These are phyloP conservation scores for Limnephilus rhombicus DNA, from an alignment of 2,888 invertebrate species.

Conservation along the genomic window DNA sequence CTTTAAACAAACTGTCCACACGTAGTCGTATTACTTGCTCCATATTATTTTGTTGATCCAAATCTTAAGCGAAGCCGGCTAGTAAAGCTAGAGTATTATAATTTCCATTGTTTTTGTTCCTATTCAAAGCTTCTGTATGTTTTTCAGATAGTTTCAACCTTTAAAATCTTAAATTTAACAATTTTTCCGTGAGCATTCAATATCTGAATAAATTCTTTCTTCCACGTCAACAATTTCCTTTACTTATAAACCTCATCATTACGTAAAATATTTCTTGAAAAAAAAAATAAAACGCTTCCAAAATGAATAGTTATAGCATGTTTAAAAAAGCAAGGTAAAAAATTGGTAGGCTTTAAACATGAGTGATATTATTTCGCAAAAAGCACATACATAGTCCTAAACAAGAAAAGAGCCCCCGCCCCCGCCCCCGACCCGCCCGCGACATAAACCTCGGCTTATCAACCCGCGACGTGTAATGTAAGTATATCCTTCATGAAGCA, in stretches of 20 bases:
- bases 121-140: not conserved
- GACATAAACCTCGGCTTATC: slow-evolving; percentile 33
- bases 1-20: not conserved
- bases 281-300: not conserved
- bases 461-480: not conserved
- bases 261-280: not conserved
- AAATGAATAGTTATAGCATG: not conserved
- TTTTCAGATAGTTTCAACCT: not conserved
- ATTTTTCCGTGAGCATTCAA: not conserved
- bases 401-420: not conserved
- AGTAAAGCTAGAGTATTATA: not conserved
- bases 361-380: not conserved
- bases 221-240: too few relatives aligned
- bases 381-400: not conserved
- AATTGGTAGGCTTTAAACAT: not conserved
- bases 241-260: too few relatives aligned
- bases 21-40: not conserved
- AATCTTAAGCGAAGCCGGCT: not conserved
- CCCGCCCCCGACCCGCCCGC: not conserved
- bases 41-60: not conserved
- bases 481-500: slow-evolving; percentile 34
- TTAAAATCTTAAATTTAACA: not conserved
- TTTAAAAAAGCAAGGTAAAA: not conserved
- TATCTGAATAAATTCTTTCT: not conserved
- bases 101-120: not conserved